These are phyloP conservation scores for Prolemur simus DNA, from an alignment of 2,113 vertebrate genomes.

Conservation along the genomic window DNA sequence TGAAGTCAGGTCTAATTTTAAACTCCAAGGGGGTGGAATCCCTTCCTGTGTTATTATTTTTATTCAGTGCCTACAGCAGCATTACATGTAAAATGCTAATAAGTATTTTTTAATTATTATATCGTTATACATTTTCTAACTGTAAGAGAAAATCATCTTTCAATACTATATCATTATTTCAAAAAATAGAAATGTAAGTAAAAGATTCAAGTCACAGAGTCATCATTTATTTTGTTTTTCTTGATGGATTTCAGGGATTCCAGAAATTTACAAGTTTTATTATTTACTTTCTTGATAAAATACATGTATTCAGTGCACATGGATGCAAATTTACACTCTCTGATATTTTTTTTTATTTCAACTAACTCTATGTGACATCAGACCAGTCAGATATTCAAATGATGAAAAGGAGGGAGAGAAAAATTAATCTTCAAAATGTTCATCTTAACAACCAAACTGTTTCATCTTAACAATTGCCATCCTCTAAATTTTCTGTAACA, in stretches of 20 bases:
- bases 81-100: background rate
- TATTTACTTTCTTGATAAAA: slow-evolving; percentile 45
- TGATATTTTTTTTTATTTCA: background rate
- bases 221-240: background rate
- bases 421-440: slow-evolving; percentile 23
- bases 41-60: background rate
- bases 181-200: slow-evolving; percentile 36
- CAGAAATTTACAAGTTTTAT: slow-evolving; percentile 39
- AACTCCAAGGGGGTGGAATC: background rate
- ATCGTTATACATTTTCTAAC: background rate
- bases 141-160: background rate
- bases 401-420: background rate
- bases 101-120: background rate
- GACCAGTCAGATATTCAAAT: background rate
- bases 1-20: background rate
- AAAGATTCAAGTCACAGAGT: background rate
- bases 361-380: background rate
- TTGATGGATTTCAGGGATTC: background rate
- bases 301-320: background rate
- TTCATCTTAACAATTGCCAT: slow-evolving; percentile 20
- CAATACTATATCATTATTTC: background rate
- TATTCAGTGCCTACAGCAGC: background rate
- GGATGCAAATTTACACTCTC: background rate
- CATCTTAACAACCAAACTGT: background rate
- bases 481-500: slow-evolving; percentile 36